phyloP scores from a whole-genome alignment of 2,113 vertebrate species.

The Pandion haliaetus region DNA sequence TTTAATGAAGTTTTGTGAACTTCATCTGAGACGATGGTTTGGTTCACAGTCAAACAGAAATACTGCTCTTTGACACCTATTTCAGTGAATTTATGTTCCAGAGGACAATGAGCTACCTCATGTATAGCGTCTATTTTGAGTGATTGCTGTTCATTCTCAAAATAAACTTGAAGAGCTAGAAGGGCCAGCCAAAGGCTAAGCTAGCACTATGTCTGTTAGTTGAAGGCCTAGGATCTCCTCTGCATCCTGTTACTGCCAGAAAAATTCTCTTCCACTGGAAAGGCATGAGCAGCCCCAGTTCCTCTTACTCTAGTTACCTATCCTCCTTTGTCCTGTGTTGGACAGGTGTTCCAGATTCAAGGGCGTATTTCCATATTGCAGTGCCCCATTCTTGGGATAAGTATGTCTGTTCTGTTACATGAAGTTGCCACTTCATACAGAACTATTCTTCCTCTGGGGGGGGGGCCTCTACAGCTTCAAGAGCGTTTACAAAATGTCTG shows the following conservation, averaged over 20 bases:
- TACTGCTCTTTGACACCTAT: neutral
- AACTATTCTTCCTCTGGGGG: neutral
- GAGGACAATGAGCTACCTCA: neutral
- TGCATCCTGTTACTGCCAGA: neutral
- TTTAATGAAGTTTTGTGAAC: neutral
- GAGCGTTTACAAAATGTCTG: neutral
- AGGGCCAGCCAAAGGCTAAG: neutral
- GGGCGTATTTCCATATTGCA: neutral
- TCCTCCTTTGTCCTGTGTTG: neutral
- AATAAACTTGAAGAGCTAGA: neutral
- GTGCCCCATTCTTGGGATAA: neutral
- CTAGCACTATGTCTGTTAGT: neutral
- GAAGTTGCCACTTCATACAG: neutral
- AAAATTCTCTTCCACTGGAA: neutral
- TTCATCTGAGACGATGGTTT: neutral
- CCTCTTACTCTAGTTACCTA: neutral
- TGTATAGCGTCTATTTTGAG: neutral
- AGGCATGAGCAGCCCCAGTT: neutral
- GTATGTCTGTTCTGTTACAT: neutral
- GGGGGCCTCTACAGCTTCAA: neutral
- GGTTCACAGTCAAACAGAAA: neutral
- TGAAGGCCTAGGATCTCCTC: neutral
- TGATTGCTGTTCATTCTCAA: neutral
- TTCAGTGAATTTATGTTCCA: neutral
- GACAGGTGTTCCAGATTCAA: neutral